Evolutionary conservation across 2,113 vertebrate genomes (phyloP).

Genomic region (Prochilodus magdalenae): DNA sequence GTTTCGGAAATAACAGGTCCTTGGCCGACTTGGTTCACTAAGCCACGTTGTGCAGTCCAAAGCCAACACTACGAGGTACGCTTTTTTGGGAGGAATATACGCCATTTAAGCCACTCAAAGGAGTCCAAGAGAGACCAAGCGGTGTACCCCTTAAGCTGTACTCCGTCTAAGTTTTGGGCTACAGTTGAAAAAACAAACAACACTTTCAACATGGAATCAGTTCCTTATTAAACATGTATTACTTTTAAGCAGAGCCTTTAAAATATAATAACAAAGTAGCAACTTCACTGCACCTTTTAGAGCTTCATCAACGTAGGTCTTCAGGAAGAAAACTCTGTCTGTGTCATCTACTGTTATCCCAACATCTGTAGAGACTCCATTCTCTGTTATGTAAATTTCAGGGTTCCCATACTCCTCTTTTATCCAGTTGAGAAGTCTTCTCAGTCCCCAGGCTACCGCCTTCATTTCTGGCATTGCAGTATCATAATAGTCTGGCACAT

Average conservation of each 20-base stretch:
- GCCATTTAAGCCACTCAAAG: conserved; percentile 92
- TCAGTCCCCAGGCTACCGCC: conserved; percentile 86
- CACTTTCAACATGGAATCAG: neutral
- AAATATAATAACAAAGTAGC: neutral
- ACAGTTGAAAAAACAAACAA: too few relatives aligned
- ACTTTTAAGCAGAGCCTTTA: neutral
- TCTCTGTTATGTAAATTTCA: conserved; percentile 89
- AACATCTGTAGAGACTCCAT: conserved; percentile 78
- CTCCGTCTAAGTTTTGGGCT: conserved; percentile 87
- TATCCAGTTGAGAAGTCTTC: conserved; percentile 92
- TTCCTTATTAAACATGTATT: neutral
- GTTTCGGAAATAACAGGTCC: conserved; percentile 89
- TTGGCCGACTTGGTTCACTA: conserved; percentile 74
- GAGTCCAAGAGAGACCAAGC: conserved; percentile 87
- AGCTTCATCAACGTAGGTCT: conserved; percentile 92
- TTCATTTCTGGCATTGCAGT: conserved; percentile 71
- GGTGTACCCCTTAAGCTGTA: conserved; percentile 85
- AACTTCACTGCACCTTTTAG: conserved; percentile 86
- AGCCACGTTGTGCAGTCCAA: conserved; percentile 91
- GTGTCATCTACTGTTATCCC: conserved; percentile 74
- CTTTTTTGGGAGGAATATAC: too few relatives aligned
- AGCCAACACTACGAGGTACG: conserved; percentile 83
- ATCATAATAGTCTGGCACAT: conserved; percentile 74
- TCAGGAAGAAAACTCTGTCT: conserved; percentile 84
- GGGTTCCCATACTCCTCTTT: conserved; percentile 90